These are phyloP conservation scores for Lerema accius DNA, from an alignment of 1,140 invertebrate species.

Conservation along the genomic window DNA sequence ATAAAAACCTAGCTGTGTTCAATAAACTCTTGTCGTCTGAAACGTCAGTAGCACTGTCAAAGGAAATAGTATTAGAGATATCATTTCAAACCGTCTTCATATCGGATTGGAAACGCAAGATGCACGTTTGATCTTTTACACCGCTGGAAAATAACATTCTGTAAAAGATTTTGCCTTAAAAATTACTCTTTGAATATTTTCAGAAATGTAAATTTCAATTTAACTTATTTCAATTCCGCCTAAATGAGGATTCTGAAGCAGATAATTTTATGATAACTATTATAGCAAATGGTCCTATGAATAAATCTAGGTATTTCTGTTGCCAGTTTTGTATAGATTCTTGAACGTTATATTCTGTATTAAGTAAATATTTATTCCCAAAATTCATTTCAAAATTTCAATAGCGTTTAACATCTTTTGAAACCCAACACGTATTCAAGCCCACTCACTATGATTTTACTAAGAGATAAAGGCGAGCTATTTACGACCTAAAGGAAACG, in stretches of 20 bases:
- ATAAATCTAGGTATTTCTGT: too few species aligned
- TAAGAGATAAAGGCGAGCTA: conserved; percentile 24
- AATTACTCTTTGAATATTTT: neutral
- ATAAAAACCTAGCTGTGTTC: too few species aligned
- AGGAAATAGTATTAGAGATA: conserved; percentile 30
- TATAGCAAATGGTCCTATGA: too few species aligned
- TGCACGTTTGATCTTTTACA: conserved; percentile 23
- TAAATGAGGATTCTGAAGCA: too few species aligned
- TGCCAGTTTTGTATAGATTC: too few species aligned
- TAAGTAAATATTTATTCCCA: too few species aligned
- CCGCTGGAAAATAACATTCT: neutral
- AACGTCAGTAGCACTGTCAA: conserved; percentile 1
- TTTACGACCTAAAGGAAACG: conserved; percentile 25
- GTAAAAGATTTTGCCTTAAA: neutral
- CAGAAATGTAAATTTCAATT: too few species aligned
- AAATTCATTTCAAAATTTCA: too few species aligned
- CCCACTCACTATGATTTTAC: conserved; percentile 2
- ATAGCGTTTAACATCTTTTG: conserved; percentile 23
- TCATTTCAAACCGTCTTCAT: conserved; percentile 15
- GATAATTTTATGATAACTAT: too few species aligned
- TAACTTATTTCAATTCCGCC: too few species aligned
- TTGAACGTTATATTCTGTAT: too few species aligned
- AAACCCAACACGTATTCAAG: conserved; percentile 14
- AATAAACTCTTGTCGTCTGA: conserved; percentile 5
- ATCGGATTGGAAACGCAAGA: conserved; percentile 20